Conservation (phyloP, 2,888 invertebrate genomes). For the Folsomia manolachei region DNA sequence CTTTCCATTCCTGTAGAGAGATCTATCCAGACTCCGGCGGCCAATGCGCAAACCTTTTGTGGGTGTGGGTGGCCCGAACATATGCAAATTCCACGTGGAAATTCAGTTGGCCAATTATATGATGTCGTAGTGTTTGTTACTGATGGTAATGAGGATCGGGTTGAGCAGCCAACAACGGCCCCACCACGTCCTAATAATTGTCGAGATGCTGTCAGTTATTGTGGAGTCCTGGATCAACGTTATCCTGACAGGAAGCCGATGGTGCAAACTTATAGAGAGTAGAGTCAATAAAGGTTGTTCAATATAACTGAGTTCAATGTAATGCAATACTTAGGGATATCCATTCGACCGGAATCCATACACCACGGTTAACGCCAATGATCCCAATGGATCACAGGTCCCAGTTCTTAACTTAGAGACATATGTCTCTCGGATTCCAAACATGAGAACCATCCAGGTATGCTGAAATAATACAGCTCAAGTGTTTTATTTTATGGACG, state of each 20-base stretch:
- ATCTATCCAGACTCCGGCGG: slow-evolving; percentile 62
- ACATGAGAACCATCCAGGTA: background rate
- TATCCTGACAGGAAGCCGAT: slow-evolving; percentile 70
- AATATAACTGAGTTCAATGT: too few species aligned
- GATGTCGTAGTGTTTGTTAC: slow-evolving; percentile 52
- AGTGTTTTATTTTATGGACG: background rate
- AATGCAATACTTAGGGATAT: too few species aligned
- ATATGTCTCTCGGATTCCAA: background rate
- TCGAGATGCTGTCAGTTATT: slow-evolving; percentile 71
- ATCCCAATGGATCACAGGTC: background rate
- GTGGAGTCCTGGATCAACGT: slow-evolving; percentile 70
- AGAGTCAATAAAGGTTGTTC: too few species aligned
- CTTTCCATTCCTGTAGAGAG: too few species aligned
- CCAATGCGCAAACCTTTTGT: slow-evolving; percentile 60
- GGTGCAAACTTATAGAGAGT: too few species aligned
- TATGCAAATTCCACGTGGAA: slow-evolving; percentile 73
- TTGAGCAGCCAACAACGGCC: slow-evolving; percentile 20
- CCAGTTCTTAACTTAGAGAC: background rate
- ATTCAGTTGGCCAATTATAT: slow-evolving; percentile 58
- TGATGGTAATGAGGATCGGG: slow-evolving; percentile 50
- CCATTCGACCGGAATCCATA: slow-evolving; percentile 10
- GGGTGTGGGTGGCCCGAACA: slow-evolving; percentile 87
- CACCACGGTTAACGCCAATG: background rate
- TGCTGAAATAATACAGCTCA: background rate
- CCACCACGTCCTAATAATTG: background rate